Conservation (phyloP, 2,888 invertebrate genomes). For the Rhyacophila evoluta region DNA sequence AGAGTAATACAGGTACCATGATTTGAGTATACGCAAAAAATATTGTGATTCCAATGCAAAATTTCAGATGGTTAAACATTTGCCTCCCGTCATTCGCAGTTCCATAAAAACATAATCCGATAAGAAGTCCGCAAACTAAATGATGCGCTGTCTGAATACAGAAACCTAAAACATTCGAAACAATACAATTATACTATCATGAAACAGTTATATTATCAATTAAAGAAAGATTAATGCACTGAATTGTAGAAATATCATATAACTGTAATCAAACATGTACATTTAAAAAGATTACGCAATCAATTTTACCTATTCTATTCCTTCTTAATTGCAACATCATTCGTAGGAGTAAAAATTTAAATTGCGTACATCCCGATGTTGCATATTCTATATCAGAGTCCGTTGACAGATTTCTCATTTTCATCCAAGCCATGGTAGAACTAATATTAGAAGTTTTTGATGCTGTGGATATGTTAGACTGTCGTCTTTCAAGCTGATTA, state of each 20-base stretch:
- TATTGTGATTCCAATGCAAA: conserved; percentile 75
- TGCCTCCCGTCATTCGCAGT: conserved; percentile 74
- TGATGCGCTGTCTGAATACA: conserved; percentile 75
- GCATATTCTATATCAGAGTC: conserved; percentile 64
- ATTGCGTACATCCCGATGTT: conserved; percentile 71
- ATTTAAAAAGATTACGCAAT: no score
- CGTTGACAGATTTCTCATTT: conserved; percentile 66
- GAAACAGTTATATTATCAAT: no score
- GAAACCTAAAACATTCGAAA: conserved; percentile 63
- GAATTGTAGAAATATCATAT: no score
- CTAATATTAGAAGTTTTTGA: conserved; percentile 63
- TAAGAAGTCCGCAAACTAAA: conserved; percentile 70
- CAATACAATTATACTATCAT: no score
- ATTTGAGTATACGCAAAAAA: conserved; percentile 78
- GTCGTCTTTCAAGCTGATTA: conserved; percentile 57
- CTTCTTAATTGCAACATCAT: conserved; percentile 74
- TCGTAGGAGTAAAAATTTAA: conserved; percentile 70
- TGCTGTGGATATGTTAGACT: conserved; percentile 62
- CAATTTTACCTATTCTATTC: conserved; percentile 71
- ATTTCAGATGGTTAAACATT: conserved; percentile 78
- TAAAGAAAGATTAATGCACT: no score
- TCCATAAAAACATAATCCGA: conserved; percentile 73
- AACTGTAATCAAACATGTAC: no score
- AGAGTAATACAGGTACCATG: conserved; percentile 77
- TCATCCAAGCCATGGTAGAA: conserved; percentile 68